Evolutionary conservation across 2,797 vertebrate species (phyloP).

Genomic region (Siniperca obscura): DNA sequence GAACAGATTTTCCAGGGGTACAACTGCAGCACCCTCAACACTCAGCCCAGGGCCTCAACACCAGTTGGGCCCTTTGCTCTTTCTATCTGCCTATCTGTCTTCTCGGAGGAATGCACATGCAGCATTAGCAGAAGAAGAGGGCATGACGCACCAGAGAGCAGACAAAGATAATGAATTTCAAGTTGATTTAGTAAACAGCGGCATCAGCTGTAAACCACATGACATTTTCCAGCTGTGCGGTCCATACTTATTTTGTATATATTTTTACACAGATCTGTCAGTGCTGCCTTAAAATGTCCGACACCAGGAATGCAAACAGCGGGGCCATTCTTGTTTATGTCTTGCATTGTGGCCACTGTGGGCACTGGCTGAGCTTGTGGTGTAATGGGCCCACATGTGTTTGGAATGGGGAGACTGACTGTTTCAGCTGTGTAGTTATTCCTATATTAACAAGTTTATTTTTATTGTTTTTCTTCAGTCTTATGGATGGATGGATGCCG

Average conservation of each 20-base stretch:
- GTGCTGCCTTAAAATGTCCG: constrained; percentile 75
- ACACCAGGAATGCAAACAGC: constrained; percentile 82
- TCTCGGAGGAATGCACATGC: constrained; percentile 56
- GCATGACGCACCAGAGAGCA: constrained; percentile 26
- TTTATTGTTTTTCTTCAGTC: not conserved
- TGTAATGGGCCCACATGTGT: constrained; percentile 64
- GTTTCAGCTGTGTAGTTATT: constrained; percentile 35
- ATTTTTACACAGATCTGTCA: constrained; percentile 79
- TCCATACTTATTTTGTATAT: constrained; percentile 62
- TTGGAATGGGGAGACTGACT: constrained; percentile 31
- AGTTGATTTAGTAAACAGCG: constrained; percentile 66
- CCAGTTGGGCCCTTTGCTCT: constrained; percentile 39
- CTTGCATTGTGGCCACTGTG: constrained; percentile 71
- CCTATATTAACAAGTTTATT: constrained; percentile 43
- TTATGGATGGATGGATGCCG: not conserved
- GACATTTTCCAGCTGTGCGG: constrained; percentile 74
- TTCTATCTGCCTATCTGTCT: constrained; percentile 20
- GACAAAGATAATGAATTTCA: constrained; percentile 58
- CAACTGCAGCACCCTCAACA: constrained; percentile 4
- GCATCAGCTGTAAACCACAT: constrained; percentile 63
- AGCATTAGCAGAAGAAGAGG: constrained; percentile 22
- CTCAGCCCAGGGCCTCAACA: constrained; percentile 44
- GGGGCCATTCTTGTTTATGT: constrained; percentile 79
- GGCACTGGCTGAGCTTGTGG: constrained; percentile 61
- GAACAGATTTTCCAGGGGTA: constrained; percentile 25